Evolutionary conservation across 2,113 vertebrate species (phyloP), one percentile per base, ranked within the genome.

Genomic region (Oncorhynchus mykiss): DNA sequence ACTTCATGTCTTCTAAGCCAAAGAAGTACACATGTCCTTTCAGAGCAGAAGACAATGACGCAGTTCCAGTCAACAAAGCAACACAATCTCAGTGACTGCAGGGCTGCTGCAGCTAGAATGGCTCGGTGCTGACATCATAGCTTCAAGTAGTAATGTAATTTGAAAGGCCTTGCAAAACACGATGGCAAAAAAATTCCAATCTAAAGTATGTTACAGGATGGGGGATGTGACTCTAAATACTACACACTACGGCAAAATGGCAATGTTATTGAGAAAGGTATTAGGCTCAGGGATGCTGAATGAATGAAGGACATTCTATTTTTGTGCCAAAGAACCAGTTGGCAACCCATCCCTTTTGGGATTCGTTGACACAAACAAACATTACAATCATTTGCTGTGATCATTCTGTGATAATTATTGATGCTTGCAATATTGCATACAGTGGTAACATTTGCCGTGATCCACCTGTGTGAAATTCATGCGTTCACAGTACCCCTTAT

Each of bases 1-100:
- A 81, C 75, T 18, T 80, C 9, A 0, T 73, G 48, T 72, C 76
- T 78, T 84, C 77, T 68, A 81, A 78, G 81, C 73, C 59, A 48
- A 48, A 72, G 24, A 65, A 80, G 70, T 75, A 76, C 68, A 73
- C 70, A 85, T 85, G 62, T 78, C 60, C 4, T 80, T 78, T 76
- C 78, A 76, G 54, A 3, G 60, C 70, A 60, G 72, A 76, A 34
- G 1, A 69, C 5, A 39, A 25, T 72, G 71, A 74, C 71, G 14
- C 67, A 74, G 70, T 78, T 82, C 76, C 72, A 70, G 76, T 65
- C 64, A 82, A 67, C 76, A 75, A 78, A 59, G 74, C 67, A 57
- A 51, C 62, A 66, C 54, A 49, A 27, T 76, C 59, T 85, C 59
- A 73, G 49, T 64, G 72, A 29, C 24, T 69, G 72, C 64, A 77